Percentiles rank a stretch among this genome's conserved stretches.
Conservation (phyloP, 2,113 vertebrate genomes). For the Cranoglanis bouderius region DNA sequence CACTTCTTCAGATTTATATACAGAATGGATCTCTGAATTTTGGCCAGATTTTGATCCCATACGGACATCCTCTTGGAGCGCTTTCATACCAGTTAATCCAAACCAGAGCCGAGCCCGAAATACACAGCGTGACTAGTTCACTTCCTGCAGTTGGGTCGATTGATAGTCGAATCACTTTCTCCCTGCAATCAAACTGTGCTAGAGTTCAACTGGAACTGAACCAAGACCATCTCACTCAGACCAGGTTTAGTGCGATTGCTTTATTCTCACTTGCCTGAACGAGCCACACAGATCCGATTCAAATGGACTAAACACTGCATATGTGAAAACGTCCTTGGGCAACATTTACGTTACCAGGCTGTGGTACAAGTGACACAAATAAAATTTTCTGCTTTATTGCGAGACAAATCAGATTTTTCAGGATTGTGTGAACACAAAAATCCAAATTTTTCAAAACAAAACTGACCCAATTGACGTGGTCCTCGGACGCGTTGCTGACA, state of each 20-base stretch:
- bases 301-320: background rate
- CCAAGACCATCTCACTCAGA: background rate
- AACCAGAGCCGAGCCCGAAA: background rate
- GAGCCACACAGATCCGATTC: background rate
- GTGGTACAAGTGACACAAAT: background rate
- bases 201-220: background rate
- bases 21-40: background rate
- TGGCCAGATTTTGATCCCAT: background rate
- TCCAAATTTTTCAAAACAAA: background rate
- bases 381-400: too few species aligned
- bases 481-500: background rate
- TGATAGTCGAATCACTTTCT: background rate
- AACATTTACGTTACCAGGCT: background rate
- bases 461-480: background rate
- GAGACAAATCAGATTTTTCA: background rate
- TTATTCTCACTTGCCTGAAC: background rate
- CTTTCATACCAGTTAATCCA: background rate
- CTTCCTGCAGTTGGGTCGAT: background rate
- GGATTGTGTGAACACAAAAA: background rate
- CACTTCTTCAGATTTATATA: background rate
- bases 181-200: background rate
- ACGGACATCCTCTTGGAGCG: background rate
- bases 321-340: background rate
- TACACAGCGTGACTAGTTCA: background rate
- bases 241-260: background rate